A percentile compares a stretch with the other conserved stretches of the same genome.
These are phyloP conservation scores for Nestor notabilis DNA, from an alignment of 2,113 vertebrate genomes.

Conservation along the genomic window DNA sequence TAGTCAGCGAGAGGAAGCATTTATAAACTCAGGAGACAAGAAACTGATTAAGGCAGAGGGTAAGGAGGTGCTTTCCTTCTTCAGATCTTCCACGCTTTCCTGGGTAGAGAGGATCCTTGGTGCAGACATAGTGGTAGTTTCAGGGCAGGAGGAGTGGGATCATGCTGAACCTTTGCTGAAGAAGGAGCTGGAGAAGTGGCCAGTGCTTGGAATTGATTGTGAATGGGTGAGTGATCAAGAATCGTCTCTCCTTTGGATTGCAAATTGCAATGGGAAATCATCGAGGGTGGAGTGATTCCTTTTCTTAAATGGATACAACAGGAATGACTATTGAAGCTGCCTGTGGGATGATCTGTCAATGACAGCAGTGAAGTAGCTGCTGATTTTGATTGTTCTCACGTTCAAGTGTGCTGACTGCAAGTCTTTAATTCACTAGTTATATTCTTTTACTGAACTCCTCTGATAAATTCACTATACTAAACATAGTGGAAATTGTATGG, in stretches of 20 bases:
- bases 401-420: not conserved
- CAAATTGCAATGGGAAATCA: not conserved
- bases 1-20: not conserved
- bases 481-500: not conserved
- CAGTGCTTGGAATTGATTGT: conserved; percentile 94
- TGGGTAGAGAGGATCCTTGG: conserved; percentile 75
- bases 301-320: not conserved
- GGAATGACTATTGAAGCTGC: not conserved
- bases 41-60: conserved; percentile 26
- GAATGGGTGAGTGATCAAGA: conserved; percentile 91
- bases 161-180: conserved; percentile 81
- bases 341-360: not conserved
- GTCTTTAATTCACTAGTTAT: not conserved
- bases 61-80: conserved; percentile 19
- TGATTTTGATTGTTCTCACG: not conserved
- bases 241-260: not conserved
- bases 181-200: conserved; percentile 81
- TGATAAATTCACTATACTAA: not conserved
- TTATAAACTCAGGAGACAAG: conserved; percentile 30
- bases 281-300: not conserved
- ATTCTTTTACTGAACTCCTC: not conserved
- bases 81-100: conserved; percentile 23
- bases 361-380: not conserved
- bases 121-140: conserved; percentile 82
- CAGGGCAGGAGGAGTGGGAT: conserved; percentile 84